phyloP scores from a whole-genome alignment of 2,113 vertebrate genomes.

The Sus scrofa region DNA sequence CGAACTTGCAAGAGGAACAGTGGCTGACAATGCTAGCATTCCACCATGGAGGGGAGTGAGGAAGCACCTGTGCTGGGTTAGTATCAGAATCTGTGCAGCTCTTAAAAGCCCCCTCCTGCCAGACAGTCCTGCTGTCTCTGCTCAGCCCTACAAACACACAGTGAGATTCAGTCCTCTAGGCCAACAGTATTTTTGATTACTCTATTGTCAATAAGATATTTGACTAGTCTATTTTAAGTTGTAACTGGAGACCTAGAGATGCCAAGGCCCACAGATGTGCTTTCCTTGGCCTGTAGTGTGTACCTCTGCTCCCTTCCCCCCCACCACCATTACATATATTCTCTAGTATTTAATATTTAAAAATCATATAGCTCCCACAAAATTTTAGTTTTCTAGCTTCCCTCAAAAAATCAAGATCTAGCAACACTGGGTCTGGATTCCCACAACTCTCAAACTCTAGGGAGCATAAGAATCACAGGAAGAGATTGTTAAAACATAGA shows the following conservation, averaged over 20 bases:
- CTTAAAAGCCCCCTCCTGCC: not conserved
- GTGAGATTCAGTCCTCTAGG: not conserved
- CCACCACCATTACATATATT: not conserved
- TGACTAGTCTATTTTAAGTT: not conserved
- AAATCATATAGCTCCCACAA: not conserved
- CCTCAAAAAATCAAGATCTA: slow-evolving; percentile 15
- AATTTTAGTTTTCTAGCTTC: slow-evolving; percentile 24
- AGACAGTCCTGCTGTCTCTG: not conserved
- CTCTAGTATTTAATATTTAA: not conserved
- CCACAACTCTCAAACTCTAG: not conserved
- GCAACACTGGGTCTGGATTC: not conserved
- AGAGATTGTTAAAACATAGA: not conserved
- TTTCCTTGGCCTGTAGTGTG: not conserved
- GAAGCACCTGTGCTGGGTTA: not conserved
- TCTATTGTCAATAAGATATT: not conserved
- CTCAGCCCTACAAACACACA: not conserved
- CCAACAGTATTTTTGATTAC: not conserved
- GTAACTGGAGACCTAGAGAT: not conserved
- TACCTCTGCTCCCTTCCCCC: not conserved
- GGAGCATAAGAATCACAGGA: not conserved
- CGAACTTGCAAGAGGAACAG: not conserved
- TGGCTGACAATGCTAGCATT: not conserved
- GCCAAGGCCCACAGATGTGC: not conserved
- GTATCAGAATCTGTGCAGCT: not conserved
- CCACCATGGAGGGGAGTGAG: too few species aligned